Evolutionary conservation across 2,888 invertebrate species (phyloP).

Genomic region (Drosophila dives): DNA sequence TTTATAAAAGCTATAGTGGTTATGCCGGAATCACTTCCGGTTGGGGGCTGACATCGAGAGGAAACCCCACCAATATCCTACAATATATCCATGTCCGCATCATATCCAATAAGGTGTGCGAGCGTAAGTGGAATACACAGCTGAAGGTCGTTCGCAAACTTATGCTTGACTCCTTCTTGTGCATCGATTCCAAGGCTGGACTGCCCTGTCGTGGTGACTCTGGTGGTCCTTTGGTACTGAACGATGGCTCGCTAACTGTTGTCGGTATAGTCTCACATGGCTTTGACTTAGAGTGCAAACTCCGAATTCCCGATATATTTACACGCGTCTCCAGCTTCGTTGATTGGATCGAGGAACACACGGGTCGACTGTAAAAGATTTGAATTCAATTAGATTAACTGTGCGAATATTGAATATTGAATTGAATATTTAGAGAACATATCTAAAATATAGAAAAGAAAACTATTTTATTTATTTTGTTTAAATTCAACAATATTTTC

Average conservation of each 20-base stretch:
- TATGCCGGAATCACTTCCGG: constrained; percentile 42
- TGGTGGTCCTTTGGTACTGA: constrained; percentile 58
- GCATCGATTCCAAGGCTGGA: constrained; percentile 40
- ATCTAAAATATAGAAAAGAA: neutral
- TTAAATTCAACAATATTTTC: too few relatives aligned
- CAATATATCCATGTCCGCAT: constrained; percentile 39
- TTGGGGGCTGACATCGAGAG: constrained; percentile 49
- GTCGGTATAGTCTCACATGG: constrained; percentile 68
- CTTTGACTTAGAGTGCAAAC: constrained; percentile 28
- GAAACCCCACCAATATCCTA: constrained; percentile 8
- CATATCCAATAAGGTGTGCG: constrained; percentile 50
- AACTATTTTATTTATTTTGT: neutral
- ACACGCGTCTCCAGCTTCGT: constrained; percentile 53
- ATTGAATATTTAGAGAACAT: too few relatives aligned
- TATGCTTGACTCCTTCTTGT: constrained; percentile 40
- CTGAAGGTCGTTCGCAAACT: constrained; percentile 19
- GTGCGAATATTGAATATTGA: neutral
- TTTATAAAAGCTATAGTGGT: neutral
- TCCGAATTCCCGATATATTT: constrained; percentile 43
- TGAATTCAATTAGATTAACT: neutral
- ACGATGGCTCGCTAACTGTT: constrained; percentile 43
- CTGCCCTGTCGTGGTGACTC: constrained; percentile 62
- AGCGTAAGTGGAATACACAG: constrained; percentile 40
- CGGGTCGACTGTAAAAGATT: constrained; percentile 7
- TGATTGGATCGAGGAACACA: constrained; percentile 47